Base-by-base conservation (phyloP, 2,797 vertebrate species). In the Paedocypris micromegethes region DNA sequence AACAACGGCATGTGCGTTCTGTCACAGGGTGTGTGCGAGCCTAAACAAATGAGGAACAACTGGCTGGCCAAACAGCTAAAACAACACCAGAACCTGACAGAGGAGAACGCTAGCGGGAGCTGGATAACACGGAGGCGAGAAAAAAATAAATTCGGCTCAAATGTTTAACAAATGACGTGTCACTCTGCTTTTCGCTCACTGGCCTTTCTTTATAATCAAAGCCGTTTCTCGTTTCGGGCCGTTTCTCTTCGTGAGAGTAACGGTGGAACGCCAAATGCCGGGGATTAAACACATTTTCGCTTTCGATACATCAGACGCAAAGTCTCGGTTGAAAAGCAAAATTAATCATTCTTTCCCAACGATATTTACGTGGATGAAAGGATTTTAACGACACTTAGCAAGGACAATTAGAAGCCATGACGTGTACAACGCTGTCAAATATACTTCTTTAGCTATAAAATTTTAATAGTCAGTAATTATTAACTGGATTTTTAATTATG, bases 311-410 rank as follows among this genome's bases (percentile, higher is more conserved):
- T 76, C 49, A 72, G 6, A 66, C 65, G 49, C 45, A 62, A 74
- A 70, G 57, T 52, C 53, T 49, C 53, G 70, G 62, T 77, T 75
- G 81, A 63, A 62, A 62, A 73, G 73, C 60, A 64, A 79, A 78
- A 79, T 64, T 70, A 74, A 72, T 67, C 37, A 50, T 55, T 66
- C 66, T 66, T 60, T 68, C 69, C 56, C 66, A 50, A 48, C 70
- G 75, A 69, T 41, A 71, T 78, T 80, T 75, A 59, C 74, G 77
- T 81, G 75, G 85, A 72, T 83, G 71, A 75, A 53, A 61, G 2
- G 38, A 38, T 7, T 3, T 43, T 72, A 56, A 37, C 45, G 79
- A 82, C 67, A 69, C 52, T 53, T 5, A 54, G 72, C 72, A 50
- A 60, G 56, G 79, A 75, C 67, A 80, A 84, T 80, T 81, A 83